These are phyloP conservation scores for Carcina quercana DNA, from an alignment of 2,888 invertebrate species.

Conservation along the genomic window DNA sequence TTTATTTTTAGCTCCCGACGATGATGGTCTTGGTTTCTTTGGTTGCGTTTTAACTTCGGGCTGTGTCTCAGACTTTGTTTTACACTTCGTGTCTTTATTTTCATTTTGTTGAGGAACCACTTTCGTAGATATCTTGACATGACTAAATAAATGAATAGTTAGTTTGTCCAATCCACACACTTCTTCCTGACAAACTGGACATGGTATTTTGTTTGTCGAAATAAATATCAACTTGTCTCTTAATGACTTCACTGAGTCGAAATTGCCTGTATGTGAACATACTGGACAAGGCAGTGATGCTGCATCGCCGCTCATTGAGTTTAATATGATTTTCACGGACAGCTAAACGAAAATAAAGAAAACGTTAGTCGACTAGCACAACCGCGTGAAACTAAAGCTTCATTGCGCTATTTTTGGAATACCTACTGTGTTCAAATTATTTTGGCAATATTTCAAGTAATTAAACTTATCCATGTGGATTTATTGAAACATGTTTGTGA, in stretches of 20 bases:
- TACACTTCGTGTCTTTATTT: slow-evolving; percentile 19
- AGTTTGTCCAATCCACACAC: slow-evolving; percentile 86
- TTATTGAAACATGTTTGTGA: no score
- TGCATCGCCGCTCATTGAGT: slow-evolving; percentile 64
- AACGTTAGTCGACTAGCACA: slow-evolving; percentile 11
- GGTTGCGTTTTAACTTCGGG: slow-evolving; percentile 24
- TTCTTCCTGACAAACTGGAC: slow-evolving; percentile 86
- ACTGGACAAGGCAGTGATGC: slow-evolving; percentile 82
- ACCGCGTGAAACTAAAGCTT: slow-evolving; percentile 47
- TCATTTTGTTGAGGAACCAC: slow-evolving; percentile 23
- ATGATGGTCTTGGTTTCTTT: slow-evolving; percentile 42
- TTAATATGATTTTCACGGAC: slow-evolving; percentile 4
- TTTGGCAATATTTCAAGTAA: slow-evolving; percentile 63
- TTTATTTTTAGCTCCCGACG: slow-evolving; percentile 56
- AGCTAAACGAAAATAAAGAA: slow-evolving; percentile 1
- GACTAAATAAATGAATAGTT: slow-evolving; percentile 88
- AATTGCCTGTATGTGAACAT: slow-evolving; percentile 81
- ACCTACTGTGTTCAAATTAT: slow-evolving; percentile 30
- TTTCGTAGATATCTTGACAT: slow-evolving; percentile 60
- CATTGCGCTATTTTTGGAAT: slow-evolving; percentile 58
- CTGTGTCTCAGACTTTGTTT: slow-evolving; percentile 29
- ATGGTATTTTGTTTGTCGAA: slow-evolving; percentile 82
- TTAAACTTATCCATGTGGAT: no score
- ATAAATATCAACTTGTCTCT: slow-evolving; percentile 82
- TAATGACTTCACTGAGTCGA: slow-evolving; percentile 80